Evolutionary conservation across 92 coral and sea anemone genomes (phyloP).

Genomic region (Porites rus): DNA sequence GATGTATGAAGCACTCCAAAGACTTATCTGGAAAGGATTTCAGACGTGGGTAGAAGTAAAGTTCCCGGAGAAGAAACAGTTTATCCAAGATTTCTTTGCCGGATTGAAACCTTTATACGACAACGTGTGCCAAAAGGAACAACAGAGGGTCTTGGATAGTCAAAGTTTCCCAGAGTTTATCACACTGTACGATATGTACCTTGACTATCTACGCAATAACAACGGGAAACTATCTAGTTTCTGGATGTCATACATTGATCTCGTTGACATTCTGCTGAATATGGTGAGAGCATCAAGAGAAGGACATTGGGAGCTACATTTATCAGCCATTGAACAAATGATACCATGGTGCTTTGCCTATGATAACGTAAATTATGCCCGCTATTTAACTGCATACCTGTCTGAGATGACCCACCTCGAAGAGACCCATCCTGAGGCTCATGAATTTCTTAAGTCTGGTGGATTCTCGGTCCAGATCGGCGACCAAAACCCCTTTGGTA

Average conservation of each 20-base stretch:
- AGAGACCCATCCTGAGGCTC: constrained; percentile 59
- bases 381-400: constrained; percentile 62
- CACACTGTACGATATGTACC: constrained; percentile 39
- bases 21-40: constrained; percentile 34
- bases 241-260: constrained; percentile 71
- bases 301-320: constrained; percentile 66
- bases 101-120: constrained; percentile 34
- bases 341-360: constrained; percentile 75
- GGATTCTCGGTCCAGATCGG: constrained; percentile 75
- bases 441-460: constrained; percentile 49
- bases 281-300: constrained; percentile 72
- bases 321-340: constrained; percentile 67
- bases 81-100: constrained; percentile 34
- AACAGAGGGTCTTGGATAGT: constrained; percentile 41
- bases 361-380: constrained; percentile 68
- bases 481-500: constrained; percentile 45
- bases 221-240: constrained; percentile 42
- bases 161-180: constrained; percentile 40
- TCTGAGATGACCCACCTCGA: constrained; percentile 54
- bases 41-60: constrained; percentile 39
- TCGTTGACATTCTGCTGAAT: constrained; percentile 58
- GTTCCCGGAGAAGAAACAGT: constrained; percentile 16
- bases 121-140: constrained; percentile 45
- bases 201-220: constrained; percentile 33
- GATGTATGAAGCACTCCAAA: constrained; percentile 48